These are phyloP conservation scores for Tenthredo livida DNA, from an alignment of 2,888 invertebrate species.

Conservation along the genomic window DNA sequence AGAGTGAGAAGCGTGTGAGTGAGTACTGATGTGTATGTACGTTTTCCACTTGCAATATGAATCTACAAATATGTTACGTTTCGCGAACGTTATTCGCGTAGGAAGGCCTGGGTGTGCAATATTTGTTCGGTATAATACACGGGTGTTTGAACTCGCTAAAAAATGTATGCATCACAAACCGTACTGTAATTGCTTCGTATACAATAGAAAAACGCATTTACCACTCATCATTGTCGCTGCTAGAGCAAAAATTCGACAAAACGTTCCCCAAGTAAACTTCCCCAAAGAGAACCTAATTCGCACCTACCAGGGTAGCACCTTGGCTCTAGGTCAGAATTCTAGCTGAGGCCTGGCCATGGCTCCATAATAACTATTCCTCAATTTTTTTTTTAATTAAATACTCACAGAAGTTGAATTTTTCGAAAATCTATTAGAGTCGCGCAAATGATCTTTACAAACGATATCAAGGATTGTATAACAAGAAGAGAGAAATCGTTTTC, in stretches of 20 bases:
- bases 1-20: neutral
- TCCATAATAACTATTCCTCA: neutral
- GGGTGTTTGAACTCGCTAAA: neutral
- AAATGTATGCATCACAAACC: neutral
- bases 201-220: neutral
- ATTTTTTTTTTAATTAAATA: neutral
- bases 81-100: neutral
- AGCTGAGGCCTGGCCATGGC: neutral
- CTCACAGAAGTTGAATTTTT: neutral
- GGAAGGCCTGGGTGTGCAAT: neutral
- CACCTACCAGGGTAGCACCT: neutral
- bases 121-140: conserved; percentile 1
- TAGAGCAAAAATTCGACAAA: neutral
- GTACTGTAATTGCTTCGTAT: neutral
- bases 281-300: neutral
- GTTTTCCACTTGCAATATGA: neutral
- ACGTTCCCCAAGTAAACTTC: neutral
- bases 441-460: neutral
- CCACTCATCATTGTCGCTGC: conserved; percentile 1
- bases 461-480: neutral
- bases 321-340: neutral
- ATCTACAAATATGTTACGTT: neutral
- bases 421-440: no score
- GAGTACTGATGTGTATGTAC: neutral
- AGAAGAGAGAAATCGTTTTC: neutral